These are phyloP conservation scores for Mercenaria mercenaria DNA, from an alignment of 1,140 invertebrate genomes.

Conservation along the genomic window DNA sequence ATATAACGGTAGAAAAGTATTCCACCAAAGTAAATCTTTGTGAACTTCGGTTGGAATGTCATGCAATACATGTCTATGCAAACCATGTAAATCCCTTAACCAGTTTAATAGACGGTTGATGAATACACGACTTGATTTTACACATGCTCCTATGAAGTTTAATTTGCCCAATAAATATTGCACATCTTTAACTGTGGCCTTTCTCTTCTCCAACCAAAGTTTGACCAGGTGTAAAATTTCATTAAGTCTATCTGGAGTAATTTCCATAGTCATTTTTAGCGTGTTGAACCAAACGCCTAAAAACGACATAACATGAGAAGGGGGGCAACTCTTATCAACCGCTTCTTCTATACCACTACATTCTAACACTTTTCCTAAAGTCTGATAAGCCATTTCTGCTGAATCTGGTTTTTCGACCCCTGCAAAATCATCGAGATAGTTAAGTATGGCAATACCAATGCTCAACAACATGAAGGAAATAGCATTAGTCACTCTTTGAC, in stretches of 20 bases:
- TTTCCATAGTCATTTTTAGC: background rate
- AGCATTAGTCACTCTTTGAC: too few species aligned
- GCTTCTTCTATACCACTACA: too few species aligned
- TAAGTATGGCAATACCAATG: background rate
- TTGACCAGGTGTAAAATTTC: too few species aligned
- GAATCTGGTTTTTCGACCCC: background rate
- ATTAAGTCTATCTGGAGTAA: background rate
- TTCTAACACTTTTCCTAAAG: background rate
- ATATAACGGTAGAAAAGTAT: too few species aligned
- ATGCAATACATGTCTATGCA: too few species aligned
- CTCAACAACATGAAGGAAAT: too few species aligned
- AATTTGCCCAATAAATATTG: conserved; percentile 49
- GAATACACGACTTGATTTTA: conserved; percentile 11
- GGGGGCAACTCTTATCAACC: background rate
- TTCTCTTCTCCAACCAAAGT: too few species aligned
- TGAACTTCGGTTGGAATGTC: too few species aligned
- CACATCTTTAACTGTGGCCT: conserved; percentile 3
- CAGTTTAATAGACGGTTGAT: background rate
- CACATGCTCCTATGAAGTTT: too few species aligned
- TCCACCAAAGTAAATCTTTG: too few species aligned
- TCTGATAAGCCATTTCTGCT: background rate
- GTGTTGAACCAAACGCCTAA: background rate
- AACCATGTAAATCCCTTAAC: too few species aligned
- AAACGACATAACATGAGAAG: background rate
- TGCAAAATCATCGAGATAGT: conserved; percentile 15